phyloP scores from a whole-genome alignment of 2,113 vertebrate genomes.

The Cyprinodon brontotheroides region DNA sequence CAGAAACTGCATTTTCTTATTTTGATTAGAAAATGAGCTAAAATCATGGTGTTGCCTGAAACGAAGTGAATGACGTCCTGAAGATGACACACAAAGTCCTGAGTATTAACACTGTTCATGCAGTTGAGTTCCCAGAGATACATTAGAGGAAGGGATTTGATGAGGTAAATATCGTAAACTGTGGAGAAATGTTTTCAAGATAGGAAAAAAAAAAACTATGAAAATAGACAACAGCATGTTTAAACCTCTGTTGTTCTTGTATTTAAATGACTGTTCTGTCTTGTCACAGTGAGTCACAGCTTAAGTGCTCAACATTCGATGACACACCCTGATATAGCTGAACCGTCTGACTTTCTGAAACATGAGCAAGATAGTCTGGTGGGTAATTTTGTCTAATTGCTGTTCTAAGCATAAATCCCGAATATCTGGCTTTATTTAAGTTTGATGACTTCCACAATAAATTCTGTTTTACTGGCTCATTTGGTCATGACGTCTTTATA shows the following conservation, averaged over 20 bases:
- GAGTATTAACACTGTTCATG: background rate
- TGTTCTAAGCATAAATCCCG: constrained; percentile 40
- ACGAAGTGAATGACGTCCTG: background rate
- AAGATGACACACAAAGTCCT: background rate
- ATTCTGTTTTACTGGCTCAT: constrained; percentile 12
- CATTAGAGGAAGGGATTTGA: background rate
- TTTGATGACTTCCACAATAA: constrained; percentile 26
- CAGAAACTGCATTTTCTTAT: constrained; percentile 13
- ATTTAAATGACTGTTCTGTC: constrained; percentile 17
- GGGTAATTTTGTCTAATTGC: constrained; percentile 45
- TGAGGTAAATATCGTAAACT: background rate
- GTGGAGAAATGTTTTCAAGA: background rate
- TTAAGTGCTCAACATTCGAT: constrained; percentile 42
- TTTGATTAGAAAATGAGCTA: constrained; percentile 11
- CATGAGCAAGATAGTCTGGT: constrained; percentile 40
- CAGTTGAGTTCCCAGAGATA: constrained; percentile 13
- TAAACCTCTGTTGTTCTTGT: background rate
- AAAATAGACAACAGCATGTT: background rate
- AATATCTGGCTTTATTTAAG: constrained; percentile 22
- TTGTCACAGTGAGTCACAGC: constrained; percentile 51
- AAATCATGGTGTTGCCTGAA: constrained; percentile 13
- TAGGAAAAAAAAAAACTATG: background rate
- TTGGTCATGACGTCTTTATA: background rate
- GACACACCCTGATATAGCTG: constrained; percentile 57
- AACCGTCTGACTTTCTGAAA: constrained; percentile 51